A percentile compares a stretch with the other conserved stretches of the same genome.
Conservation (phyloP, 2,113 vertebrate genomes). For the Rattus rattus region DNA sequence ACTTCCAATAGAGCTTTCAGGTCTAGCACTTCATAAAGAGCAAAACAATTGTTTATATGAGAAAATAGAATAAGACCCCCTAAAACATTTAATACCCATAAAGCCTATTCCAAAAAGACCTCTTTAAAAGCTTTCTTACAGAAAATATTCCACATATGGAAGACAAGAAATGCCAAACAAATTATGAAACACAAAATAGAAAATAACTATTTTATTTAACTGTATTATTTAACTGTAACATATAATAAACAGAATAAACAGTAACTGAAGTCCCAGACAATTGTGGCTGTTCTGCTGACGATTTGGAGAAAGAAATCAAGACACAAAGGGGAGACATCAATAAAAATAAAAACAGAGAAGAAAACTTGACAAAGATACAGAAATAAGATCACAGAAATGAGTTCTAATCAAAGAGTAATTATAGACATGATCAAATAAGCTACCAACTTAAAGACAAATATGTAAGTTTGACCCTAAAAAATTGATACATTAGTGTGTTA, state of each 20-base stretch:
- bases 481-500: background rate
- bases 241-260: background rate
- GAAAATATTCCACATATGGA: background rate
- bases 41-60: background rate
- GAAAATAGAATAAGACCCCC: background rate
- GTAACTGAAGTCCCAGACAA: background rate
- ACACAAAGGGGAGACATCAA: background rate
- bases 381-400: slow-evolving; percentile 23
- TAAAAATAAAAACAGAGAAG: background rate
- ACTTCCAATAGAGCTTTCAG: background rate
- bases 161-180: background rate
- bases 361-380: background rate
- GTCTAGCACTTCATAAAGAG: background rate
- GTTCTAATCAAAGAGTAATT: slow-evolving; percentile 28
- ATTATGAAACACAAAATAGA: background rate
- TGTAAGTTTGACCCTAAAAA: background rate
- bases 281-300: background rate
- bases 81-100: background rate
- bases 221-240: slow-evolving; percentile 33
- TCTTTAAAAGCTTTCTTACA: slow-evolving; percentile 26
- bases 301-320: background rate
- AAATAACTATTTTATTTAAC: slow-evolving; percentile 18
- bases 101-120: background rate
- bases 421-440: background rate
- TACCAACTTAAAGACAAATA: slow-evolving; percentile 34